Conservation (phyloP, 2,888 invertebrate species). For the Dicranocentrus wangi region DNA sequence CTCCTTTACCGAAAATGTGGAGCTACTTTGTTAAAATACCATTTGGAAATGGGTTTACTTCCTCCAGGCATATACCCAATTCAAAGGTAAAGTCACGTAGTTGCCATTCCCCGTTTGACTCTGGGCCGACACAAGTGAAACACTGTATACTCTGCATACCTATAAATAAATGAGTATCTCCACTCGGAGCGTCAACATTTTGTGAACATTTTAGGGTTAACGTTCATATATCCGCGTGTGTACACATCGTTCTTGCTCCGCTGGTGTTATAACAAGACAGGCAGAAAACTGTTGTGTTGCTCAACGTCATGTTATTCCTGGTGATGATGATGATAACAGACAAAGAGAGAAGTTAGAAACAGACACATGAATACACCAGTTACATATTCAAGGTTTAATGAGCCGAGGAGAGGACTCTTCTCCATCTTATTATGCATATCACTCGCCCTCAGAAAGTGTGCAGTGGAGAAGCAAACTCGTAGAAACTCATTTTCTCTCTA, state of each 20-base stretch:
- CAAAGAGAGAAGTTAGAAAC: conserved; percentile 39
- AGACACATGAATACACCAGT: conserved; percentile 57
- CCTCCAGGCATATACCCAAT: background rate
- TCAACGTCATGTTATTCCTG: conserved; percentile 47
- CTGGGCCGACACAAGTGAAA: background rate
- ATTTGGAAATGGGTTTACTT: conserved; percentile 38
- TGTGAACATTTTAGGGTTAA: no score
- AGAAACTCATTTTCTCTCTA: no score
- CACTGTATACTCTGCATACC: conserved; percentile 48
- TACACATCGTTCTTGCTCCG: no score
- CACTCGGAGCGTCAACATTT: no score
- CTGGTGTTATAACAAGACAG: conserved; percentile 11
- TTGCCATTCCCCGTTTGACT: background rate
- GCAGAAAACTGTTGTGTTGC: conserved; percentile 31
- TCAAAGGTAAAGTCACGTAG: conserved; percentile 38
- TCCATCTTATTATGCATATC: conserved; percentile 64
- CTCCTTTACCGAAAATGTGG: conserved; percentile 2
- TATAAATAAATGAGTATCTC: conserved; percentile 46
- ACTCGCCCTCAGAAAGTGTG: background rate
- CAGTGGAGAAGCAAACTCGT: background rate
- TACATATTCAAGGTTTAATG: conserved; percentile 65
- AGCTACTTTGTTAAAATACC: conserved; percentile 51
- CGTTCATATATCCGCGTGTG: no score
- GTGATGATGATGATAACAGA: conserved; percentile 39
- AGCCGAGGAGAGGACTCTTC: conserved; percentile 58